These are phyloP conservation scores for Neolamprologus caudopunctatus DNA, from an alignment of 2,113 vertebrate species.

Conservation along the genomic window DNA sequence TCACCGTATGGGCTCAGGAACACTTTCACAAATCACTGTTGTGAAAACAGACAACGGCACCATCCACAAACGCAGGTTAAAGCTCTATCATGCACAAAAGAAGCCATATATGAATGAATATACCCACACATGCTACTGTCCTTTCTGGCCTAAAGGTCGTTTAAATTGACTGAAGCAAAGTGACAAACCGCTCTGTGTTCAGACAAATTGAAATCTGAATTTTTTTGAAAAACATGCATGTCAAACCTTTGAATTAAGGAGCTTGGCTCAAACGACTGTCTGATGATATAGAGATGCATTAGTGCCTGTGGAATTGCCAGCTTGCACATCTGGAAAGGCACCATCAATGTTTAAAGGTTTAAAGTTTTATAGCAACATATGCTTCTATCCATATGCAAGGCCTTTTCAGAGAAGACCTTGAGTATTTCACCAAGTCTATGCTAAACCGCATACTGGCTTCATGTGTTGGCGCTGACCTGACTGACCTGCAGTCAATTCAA, in stretches of 20 bases:
- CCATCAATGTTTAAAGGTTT: not conserved
- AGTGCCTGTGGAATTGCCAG: not conserved
- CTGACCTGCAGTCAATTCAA: not conserved
- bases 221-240: not conserved
- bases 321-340: not conserved
- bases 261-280: not conserved
- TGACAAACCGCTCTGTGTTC: not conserved
- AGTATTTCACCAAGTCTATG: not conserved
- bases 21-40: not conserved
- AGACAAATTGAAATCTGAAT: not conserved
- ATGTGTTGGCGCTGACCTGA: not conserved
- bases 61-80: not conserved
- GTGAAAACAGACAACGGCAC: fast-evolving
- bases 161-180: not conserved
- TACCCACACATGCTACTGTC: not conserved
- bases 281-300: not conserved
- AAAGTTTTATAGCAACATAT: not conserved
- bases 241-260: not conserved
- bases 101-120: not conserved
- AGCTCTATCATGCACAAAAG: not conserved
- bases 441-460: not conserved
- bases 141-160: not conserved
- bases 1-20: not conserved
- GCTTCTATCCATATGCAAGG: not conserved
- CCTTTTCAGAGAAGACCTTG: not conserved